These are phyloP conservation scores for Nomada fucata DNA, from an alignment of 2,888 invertebrate species.

Conservation along the genomic window DNA sequence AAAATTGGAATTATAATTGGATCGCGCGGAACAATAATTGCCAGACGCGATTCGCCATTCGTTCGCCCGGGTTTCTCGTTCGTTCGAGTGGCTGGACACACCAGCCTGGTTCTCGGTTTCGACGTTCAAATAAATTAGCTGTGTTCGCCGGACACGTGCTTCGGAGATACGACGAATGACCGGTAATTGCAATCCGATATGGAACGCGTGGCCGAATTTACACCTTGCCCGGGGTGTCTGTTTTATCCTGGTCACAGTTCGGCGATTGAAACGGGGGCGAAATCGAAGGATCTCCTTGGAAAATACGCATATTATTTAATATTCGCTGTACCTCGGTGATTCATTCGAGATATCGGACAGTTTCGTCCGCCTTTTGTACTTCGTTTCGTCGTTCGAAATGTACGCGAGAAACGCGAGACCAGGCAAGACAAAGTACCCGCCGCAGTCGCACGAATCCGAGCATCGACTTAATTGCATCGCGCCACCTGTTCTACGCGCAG, in stretches of 20 bases:
- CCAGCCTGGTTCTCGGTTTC: background rate
- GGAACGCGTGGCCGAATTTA: conserved; percentile 1
- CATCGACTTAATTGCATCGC: too few relatives aligned
- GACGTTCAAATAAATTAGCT: conserved; percentile 27
- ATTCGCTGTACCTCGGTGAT: too few relatives aligned
- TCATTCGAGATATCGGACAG: too few relatives aligned
- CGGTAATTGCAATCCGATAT: background rate
- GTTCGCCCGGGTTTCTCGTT: conserved; percentile 20
- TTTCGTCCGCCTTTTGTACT: too few relatives aligned
- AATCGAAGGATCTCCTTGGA: too few relatives aligned
- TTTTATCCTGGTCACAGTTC: conserved; percentile 41
- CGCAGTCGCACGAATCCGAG: too few relatives aligned
- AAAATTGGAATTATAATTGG: conserved; percentile 69
- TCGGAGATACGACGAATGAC: background rate
- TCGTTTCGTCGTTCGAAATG: too few relatives aligned
- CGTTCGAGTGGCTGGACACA: background rate
- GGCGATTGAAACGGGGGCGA: conserved; percentile 17
- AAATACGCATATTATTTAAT: too few relatives aligned
- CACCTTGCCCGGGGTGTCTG: background rate
- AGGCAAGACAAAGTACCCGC: too few relatives aligned
- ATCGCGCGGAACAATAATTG: conserved; percentile 58
- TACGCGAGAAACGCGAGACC: too few relatives aligned
- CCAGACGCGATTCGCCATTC: conserved; percentile 11
- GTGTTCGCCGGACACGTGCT: background rate
- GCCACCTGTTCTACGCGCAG: too few relatives aligned